phyloP scores from a whole-genome alignment of 2,888 invertebrate genomes.

The Chironomus riparius region DNA sequence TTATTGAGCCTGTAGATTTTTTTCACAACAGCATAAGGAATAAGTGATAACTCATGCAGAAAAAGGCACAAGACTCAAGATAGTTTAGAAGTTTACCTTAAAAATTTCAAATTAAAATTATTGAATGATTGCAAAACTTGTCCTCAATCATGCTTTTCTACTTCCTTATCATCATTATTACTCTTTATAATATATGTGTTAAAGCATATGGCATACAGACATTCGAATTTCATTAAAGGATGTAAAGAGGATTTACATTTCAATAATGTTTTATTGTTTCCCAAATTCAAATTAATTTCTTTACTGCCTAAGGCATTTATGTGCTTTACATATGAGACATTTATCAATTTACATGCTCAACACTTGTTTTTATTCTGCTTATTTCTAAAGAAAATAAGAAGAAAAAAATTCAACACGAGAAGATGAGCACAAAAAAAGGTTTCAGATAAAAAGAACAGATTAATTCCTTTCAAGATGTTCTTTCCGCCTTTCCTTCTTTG shows the following conservation, averaged over 20 bases:
- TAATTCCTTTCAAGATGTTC: neutral
- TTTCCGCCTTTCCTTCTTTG: neutral
- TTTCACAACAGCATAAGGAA: neutral
- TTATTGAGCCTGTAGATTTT: neutral
- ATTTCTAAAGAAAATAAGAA: neutral
- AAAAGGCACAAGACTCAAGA: no score
- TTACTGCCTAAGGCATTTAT: no score
- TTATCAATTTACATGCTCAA: no score
- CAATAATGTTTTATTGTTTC: no score
- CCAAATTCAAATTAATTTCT: no score
- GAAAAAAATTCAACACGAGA: neutral
- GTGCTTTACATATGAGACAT: no score
- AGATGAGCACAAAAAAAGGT: neutral
- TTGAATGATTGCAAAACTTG: neutral
- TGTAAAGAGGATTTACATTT: no score
- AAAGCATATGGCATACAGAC: no score
- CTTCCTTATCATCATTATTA: no score
- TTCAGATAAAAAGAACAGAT: neutral
- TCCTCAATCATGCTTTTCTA: neutral
- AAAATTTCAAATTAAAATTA: neutral
- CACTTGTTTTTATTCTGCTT: no score
- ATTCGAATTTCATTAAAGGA: no score
- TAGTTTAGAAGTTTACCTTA: neutral
- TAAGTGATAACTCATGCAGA: neutral
- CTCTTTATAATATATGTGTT: no score